phyloP scores from a whole-genome alignment of 2,113 vertebrate species.

The Lepus europaeus region DNA sequence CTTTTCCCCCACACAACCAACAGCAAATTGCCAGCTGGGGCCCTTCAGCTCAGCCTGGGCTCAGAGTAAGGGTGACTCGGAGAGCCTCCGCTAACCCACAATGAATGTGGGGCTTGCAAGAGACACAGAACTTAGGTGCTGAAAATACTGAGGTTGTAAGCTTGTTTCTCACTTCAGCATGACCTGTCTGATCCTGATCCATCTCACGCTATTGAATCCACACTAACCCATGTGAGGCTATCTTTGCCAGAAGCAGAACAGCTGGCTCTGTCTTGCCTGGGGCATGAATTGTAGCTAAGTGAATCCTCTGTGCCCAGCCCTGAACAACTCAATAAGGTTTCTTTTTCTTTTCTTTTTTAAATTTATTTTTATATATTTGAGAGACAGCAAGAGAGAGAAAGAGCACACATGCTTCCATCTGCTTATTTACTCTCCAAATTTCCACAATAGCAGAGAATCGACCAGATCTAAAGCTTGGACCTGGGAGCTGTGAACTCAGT shows the following conservation, averaged over 20 bases:
- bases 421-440: no score
- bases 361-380: no score
- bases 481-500: no score
- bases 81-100: not conserved
- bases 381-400: no score
- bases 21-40: not conserved
- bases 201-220: not conserved
- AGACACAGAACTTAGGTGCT: not conserved
- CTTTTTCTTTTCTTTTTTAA: not conserved
- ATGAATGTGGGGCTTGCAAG: not conserved
- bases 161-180: not conserved
- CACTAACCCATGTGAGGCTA: not conserved
- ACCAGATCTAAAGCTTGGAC: no score
- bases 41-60: not conserved
- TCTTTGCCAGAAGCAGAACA: not conserved
- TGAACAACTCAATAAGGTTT: not conserved
- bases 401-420: no score
- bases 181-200: not conserved
- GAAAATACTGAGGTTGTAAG: not conserved
- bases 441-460: no score
- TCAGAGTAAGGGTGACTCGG: not conserved
- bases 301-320: not conserved
- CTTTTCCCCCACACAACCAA: not conserved
- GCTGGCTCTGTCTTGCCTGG: not conserved
- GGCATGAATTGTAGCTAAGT: not conserved